Percentiles rank a stretch among this genome's conserved stretches.
Conservation (phyloP, 2,797 vertebrate genomes). For the Varecia variegata region DNA sequence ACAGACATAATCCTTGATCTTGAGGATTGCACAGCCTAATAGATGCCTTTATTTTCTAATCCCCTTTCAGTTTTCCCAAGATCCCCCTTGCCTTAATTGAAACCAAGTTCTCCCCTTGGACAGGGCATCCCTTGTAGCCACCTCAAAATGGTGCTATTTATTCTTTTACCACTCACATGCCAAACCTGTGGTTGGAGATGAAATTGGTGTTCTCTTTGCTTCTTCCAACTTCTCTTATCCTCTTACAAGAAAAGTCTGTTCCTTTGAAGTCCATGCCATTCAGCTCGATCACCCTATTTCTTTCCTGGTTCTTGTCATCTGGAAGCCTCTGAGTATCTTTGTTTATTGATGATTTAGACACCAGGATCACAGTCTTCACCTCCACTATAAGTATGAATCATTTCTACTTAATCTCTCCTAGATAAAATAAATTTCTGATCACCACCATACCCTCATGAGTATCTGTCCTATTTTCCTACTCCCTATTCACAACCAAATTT, state of each 20-base stretch:
- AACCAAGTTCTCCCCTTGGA: neutral
- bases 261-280: neutral
- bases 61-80: neutral
- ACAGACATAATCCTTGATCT: neutral
- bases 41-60: neutral
- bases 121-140: neutral
- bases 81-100: neutral
- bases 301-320: neutral
- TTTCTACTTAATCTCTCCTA: neutral
- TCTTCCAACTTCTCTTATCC: neutral
- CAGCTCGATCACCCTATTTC: neutral
- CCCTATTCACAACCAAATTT: neutral
- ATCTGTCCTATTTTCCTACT: neutral
- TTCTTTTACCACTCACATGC: neutral
- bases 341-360: neutral
- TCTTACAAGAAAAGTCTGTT: neutral
- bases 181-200: neutral
- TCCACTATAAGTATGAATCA: neutral
- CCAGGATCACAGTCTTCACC: neutral
- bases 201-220: neutral
- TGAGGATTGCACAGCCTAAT: neutral
- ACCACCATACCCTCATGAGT: neutral
- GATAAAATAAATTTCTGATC: neutral
- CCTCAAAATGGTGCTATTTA: neutral
- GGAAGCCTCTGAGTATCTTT: neutral